A percentile compares a stretch with the other conserved stretches of the same genome.
These are phyloP conservation scores for Isaurus tuberculatus DNA, from an alignment of 92 coral and sea anemone genomes.

Conservation along the genomic window DNA sequence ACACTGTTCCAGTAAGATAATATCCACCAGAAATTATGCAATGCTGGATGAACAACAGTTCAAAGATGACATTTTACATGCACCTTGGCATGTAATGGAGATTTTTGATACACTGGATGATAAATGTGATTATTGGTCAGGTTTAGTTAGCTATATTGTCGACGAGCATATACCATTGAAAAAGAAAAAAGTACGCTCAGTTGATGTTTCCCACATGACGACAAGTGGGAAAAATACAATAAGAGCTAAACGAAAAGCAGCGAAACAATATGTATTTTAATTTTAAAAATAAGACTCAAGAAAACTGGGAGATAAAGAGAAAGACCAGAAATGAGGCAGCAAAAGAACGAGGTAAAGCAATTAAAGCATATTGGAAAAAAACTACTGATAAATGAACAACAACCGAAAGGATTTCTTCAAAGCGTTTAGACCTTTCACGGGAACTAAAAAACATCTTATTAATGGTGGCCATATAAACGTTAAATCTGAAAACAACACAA, in stretches of 20 bases:
- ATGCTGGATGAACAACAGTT: slow-evolving; percentile 15
- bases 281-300: not conserved
- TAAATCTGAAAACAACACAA: too few species aligned
- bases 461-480: too few species aligned
- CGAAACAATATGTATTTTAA: not conserved
- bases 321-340: not conserved
- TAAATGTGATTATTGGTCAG: slow-evolving; percentile 44
- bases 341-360: not conserved
- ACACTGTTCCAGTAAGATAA: not conserved
- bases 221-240: slow-evolving; percentile 5
- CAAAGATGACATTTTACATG: not conserved
- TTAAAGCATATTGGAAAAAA: not conserved
- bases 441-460: not conserved
- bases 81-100: slow-evolving; percentile 51
- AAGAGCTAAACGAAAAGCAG: not conserved
- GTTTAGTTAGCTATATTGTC: slow-evolving; percentile 23
- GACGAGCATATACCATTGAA: slow-evolving; percentile 49
- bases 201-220: slow-evolving; percentile 42
- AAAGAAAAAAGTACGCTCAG: not conserved
- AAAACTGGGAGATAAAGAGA: not conserved
- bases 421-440: not conserved
- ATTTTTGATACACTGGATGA: slow-evolving; percentile 40
- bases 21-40: not conserved
- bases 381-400: not conserved
- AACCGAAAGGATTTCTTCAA: not conserved